Evolutionary conservation across 2,113 vertebrate genomes (phyloP).

Genomic region (Corythornis cristatus): DNA sequence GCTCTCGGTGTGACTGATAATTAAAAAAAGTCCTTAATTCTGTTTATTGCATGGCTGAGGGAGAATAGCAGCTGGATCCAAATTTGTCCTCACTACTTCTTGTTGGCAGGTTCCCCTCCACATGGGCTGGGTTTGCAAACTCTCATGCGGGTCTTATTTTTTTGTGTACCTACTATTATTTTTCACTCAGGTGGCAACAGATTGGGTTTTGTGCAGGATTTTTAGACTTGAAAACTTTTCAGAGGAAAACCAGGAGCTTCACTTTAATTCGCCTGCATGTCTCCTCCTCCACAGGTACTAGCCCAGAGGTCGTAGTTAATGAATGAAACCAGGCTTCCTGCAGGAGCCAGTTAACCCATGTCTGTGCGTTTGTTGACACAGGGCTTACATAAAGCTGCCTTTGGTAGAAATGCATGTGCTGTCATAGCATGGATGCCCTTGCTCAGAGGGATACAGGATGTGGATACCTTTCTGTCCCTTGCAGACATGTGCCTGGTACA

Average conservation of each 20-base stretch:
- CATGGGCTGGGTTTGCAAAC: background rate
- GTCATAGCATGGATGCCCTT: background rate
- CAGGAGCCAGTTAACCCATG: background rate
- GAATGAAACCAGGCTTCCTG: constrained; percentile 40
- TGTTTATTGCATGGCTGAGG: background rate
- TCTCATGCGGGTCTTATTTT: background rate
- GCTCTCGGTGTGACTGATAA: background rate
- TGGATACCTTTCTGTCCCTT: background rate
- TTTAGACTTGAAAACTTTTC: background rate
- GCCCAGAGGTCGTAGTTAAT: constrained; percentile 35
- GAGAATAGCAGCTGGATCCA: constrained; percentile 39
- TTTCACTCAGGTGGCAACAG: background rate
- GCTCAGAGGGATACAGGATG: background rate
- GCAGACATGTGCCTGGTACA: background rate
- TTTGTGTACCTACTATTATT: background rate
- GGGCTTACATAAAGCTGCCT: background rate
- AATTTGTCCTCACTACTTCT: constrained; percentile 39
- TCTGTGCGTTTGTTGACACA: background rate
- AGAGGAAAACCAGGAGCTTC: background rate
- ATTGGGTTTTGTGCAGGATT: background rate
- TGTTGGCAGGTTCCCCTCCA: constrained; percentile 48
- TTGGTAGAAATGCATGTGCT: background rate
- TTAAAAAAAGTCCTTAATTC: background rate
- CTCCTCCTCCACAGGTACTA: constrained; percentile 1
- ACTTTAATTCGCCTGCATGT: background rate